These are phyloP conservation scores for Paracentrotus lividus DNA, from an alignment of 53 echinoderm and acorn worm species.

Conservation along the genomic window DNA sequence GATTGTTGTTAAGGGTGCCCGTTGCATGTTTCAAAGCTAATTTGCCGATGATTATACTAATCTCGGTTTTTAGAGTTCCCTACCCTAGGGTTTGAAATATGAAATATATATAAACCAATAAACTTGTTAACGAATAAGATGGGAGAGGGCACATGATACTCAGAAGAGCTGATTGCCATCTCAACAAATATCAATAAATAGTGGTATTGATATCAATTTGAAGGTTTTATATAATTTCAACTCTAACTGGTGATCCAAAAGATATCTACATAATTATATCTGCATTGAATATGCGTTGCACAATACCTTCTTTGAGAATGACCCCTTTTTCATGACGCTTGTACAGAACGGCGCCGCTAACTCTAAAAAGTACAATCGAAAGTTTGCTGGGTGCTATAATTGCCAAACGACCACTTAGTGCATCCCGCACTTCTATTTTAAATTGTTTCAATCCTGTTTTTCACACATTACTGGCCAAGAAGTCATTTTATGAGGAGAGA, in stretches of 20 bases:
- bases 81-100: background rate
- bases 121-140: background rate
- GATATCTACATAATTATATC: background rate
- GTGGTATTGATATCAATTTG: background rate
- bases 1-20: conserved; percentile 40
- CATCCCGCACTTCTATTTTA: conserved; percentile 8
- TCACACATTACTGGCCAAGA: conserved; percentile 63
- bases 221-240: background rate
- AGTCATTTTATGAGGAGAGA: conserved; percentile 59
- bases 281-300: background rate
- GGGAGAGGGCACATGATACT: background rate
- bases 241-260: background rate
- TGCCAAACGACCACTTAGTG: conserved; percentile 66
- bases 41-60: conserved; percentile 58
- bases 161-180: background rate
- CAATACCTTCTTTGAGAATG: background rate
- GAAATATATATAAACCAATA: background rate
- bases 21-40: conserved; percentile 39
- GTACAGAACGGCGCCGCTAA: conserved; percentile 26
- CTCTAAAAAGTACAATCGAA: conserved; percentile 59
- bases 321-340: background rate
- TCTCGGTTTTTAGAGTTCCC: conserved; percentile 19
- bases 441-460: conserved; percentile 66
- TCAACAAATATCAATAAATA: background rate
- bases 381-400: conserved; percentile 52